A percentile compares a stretch with the other conserved stretches of the same genome.
Conservation (phyloP, 1,140 invertebrate species). For the Cotesia vestalis region DNA sequence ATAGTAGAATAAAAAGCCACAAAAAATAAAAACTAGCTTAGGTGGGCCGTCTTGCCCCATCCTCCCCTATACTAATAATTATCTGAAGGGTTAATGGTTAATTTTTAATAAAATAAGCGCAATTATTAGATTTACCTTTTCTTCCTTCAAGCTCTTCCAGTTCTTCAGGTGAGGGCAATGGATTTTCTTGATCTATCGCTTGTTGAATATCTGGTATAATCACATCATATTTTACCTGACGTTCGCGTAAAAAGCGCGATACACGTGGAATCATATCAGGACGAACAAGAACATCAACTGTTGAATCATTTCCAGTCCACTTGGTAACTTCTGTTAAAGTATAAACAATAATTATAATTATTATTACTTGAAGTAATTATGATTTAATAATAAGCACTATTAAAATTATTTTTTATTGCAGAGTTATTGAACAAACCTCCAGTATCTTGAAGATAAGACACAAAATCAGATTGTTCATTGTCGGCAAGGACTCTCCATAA, state of each 20-base stretch:
- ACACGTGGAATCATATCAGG: conserved; percentile 67
- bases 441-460: conserved; percentile 61
- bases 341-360: conserved; percentile 29
- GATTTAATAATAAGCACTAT: conserved; percentile 21
- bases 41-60: too few relatives aligned
- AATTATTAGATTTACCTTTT: conserved; percentile 68
- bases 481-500: conserved; percentile 62
- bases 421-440: conserved; percentile 58
- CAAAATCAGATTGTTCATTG: conserved; percentile 56
- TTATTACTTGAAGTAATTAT: conserved; percentile 22
- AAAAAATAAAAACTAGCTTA: too few relatives aligned
- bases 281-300: conserved; percentile 75
- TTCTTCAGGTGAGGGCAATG: conserved; percentile 69
- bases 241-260: conserved; percentile 53
- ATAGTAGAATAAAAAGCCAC: too few relatives aligned
- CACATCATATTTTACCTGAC: conserved; percentile 67
- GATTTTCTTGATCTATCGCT: conserved; percentile 82
- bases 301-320: conserved; percentile 74
- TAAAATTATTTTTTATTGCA: too few relatives aligned
- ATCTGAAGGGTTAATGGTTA: too few relatives aligned
- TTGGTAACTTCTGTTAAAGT: conserved; percentile 70
- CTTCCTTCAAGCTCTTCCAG: conserved; percentile 74
- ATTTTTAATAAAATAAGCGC: conserved; percentile 10
- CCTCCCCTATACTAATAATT: too few relatives aligned
- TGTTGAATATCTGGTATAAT: conserved; percentile 79